Conservation (phyloP, 1,140 invertebrate genomes). For the Trichoplusia ni region DNA sequence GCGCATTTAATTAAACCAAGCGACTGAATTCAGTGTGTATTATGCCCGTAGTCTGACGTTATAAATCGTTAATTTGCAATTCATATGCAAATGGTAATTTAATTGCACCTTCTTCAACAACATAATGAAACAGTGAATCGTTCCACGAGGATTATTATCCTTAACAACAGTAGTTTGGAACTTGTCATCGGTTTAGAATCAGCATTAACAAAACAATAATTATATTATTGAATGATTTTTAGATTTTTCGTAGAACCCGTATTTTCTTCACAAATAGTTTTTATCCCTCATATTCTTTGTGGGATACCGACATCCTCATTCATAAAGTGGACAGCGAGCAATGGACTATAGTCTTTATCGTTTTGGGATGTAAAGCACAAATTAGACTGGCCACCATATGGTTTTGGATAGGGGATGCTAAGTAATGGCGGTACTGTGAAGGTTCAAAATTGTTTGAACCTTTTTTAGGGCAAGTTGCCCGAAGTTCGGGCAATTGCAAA, state of each 20-base stretch:
- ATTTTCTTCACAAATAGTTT: constrained; percentile 38
- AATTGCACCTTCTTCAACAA: constrained; percentile 20
- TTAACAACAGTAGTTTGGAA: not conserved
- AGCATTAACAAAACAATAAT: constrained; percentile 11
- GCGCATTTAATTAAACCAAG: constrained; percentile 1
- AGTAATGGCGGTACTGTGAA: not conserved
- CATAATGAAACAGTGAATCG: not conserved
- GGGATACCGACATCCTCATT: constrained; percentile 41
- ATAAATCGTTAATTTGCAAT: constrained; percentile 37
- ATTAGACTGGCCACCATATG: constrained; percentile 9
- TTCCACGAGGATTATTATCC: not conserved
- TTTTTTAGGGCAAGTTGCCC: constrained; percentile 27
- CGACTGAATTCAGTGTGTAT: constrained; percentile 3
- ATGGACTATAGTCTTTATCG: not conserved
- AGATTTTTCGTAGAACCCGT: constrained; percentile 18
- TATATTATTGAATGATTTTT: constrained; percentile 11
- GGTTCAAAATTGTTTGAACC: constrained; percentile 31
- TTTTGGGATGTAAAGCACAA: constrained; percentile 5
- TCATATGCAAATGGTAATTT: constrained; percentile 26
- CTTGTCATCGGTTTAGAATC: not conserved
- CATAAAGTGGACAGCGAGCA: not conserved
- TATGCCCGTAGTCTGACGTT: constrained; percentile 5
- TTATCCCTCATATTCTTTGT: constrained; percentile 43
- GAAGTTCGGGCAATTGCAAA: constrained; percentile 51
- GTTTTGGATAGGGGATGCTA: constrained; percentile 2